phyloP scores from a whole-genome alignment of 2,888 invertebrate genomes.

The Cephus rjabovi region DNA sequence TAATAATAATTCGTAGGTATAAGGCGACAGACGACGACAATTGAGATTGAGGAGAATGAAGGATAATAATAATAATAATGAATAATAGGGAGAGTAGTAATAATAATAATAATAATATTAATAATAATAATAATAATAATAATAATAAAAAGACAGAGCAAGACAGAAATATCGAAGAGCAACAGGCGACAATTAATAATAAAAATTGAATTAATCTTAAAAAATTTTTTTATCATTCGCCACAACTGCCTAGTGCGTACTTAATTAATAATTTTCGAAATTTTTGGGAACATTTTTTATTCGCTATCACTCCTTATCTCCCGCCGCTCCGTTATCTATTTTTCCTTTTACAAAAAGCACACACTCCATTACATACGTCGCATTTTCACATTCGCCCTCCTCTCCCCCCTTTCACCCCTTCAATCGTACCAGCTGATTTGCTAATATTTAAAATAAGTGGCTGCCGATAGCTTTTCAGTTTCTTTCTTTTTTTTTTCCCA shows the following conservation, averaged over 20 bases:
- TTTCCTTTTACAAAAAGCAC: background rate
- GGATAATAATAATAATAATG: background rate
- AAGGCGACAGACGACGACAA: background rate
- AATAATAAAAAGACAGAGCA: slow-evolving; percentile 11
- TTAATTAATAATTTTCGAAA: slow-evolving; percentile 25
- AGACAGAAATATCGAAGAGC: background rate
- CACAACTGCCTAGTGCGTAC: background rate
- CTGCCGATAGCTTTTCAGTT: slow-evolving; percentile 27
- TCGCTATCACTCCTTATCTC: slow-evolving; percentile 14
- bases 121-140: slow-evolving; percentile 11
- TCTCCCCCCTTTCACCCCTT: background rate
- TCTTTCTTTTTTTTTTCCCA: slow-evolving; percentile 1
- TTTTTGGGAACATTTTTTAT: slow-evolving; percentile 33
- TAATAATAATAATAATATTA: slow-evolving; percentile 8
- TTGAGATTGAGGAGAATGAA: background rate
- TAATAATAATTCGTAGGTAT: background rate
- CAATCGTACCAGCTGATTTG: background rate
- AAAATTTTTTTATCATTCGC: background rate
- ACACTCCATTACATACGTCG: background rate
- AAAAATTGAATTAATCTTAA: background rate
- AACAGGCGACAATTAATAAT: background rate
- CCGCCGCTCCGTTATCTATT: slow-evolving; percentile 12
- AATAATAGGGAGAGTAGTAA: too few relatives aligned
- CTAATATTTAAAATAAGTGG: background rate
- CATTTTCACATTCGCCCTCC: slow-evolving; percentile 1